Evolutionary conservation across 2,888 invertebrate species (phyloP).

Genomic region (Perizoma affinitatum): DNA sequence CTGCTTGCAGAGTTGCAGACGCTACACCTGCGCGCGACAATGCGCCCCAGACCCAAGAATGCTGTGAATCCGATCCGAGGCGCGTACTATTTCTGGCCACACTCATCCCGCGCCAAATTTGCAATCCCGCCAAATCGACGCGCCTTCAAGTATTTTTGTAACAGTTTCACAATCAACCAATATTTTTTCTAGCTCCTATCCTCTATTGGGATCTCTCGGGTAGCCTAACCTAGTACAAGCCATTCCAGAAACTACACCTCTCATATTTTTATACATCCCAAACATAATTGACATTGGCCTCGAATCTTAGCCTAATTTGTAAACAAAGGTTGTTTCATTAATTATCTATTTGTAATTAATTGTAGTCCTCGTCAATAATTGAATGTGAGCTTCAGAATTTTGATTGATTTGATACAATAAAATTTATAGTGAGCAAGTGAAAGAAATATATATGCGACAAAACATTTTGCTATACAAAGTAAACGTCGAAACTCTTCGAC

Average conservation of each 20-base stretch:
- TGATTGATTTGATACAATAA: neutral
- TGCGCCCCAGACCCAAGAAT: slow-evolving; percentile 64
- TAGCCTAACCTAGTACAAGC: slow-evolving; percentile 45
- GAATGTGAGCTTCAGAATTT: slow-evolving; percentile 4
- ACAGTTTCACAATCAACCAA: slow-evolving; percentile 72
- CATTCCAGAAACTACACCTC: slow-evolving; percentile 19
- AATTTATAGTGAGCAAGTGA: too few relatives aligned
- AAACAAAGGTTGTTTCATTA: slow-evolving; percentile 34
- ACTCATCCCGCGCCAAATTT: slow-evolving; percentile 80
- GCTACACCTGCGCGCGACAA: slow-evolving; percentile 58
- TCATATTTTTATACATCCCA: slow-evolving; percentile 41
- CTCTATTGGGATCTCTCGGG: slow-evolving; percentile 37
- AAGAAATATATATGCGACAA: too few relatives aligned
- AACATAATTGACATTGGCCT: slow-evolving; percentile 78
- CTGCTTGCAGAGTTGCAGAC: slow-evolving; percentile 4
- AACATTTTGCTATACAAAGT: too few relatives aligned
- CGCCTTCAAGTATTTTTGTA: slow-evolving; percentile 77
- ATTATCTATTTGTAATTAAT: slow-evolving; percentile 19
- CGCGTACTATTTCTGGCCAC: slow-evolving; percentile 72
- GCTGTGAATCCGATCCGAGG: slow-evolving; percentile 79
- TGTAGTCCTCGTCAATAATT: slow-evolving; percentile 8
- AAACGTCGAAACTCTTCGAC: too few relatives aligned
- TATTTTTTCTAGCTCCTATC: slow-evolving; percentile 49
- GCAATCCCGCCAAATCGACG: slow-evolving; percentile 80
- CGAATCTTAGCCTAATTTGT: slow-evolving; percentile 61